A percentile compares a stretch with the other conserved stretches of the same genome.
Evolutionary conservation across 2,113 vertebrate genomes (phyloP).

Genomic region (Phrynocephalus versicolor): DNA sequence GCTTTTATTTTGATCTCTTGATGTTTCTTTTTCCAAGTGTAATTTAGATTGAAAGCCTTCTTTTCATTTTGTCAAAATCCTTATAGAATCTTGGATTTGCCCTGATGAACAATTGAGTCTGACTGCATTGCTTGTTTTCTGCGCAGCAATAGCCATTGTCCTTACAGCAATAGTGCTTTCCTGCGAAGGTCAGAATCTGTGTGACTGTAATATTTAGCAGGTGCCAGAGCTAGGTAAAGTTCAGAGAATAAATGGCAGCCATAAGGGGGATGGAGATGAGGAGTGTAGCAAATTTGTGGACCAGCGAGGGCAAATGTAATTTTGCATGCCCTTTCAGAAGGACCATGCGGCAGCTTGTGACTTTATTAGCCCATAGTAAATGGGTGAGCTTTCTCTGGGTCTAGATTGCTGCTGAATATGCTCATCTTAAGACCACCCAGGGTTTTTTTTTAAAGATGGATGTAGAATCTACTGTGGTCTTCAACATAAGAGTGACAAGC

Average conservation of each 20-base stretch:
- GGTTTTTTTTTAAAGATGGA: not conserved
- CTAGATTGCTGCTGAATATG: constrained; percentile 21
- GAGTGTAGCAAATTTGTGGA: constrained; percentile 38
- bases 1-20: not conserved
- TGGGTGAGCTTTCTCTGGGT: not conserved
- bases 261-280: constrained; percentile 16
- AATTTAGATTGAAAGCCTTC: not conserved
- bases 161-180: constrained; percentile 30
- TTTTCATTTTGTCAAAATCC: not conserved
- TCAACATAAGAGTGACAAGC: constrained; percentile 16
- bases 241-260: constrained; percentile 54
- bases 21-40: constrained; percentile 15
- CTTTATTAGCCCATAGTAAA: constrained; percentile 37
- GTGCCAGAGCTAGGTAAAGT: constrained; percentile 64
- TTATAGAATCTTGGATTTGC: not conserved
- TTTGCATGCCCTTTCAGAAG: constrained; percentile 55
- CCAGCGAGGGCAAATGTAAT: constrained; percentile 44
- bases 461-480: constrained; percentile 12
- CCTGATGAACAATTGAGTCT: not conserved
- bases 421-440: not conserved
- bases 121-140: constrained; percentile 16
- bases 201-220: constrained; percentile 50
- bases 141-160: constrained; percentile 1
- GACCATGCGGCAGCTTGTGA: not conserved
- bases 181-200: constrained; percentile 48